Conservation (phyloP, 1,140 invertebrate genomes). For the Acromyrmex charruanus region DNA sequence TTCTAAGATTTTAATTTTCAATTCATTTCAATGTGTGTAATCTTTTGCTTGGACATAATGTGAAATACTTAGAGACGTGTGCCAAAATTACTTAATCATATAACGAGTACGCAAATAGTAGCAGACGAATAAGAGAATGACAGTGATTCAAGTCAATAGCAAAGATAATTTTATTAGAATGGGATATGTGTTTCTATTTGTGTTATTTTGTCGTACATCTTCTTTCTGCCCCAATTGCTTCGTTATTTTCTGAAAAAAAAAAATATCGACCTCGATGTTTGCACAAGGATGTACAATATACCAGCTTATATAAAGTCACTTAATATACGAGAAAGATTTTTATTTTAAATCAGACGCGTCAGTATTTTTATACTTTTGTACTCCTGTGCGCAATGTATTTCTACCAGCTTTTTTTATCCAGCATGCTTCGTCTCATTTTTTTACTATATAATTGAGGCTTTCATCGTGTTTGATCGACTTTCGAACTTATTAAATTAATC, state of each 20-base stretch:
- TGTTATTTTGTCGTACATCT: conserved; percentile 1
- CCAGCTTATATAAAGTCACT: not conserved
- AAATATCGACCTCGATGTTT: not conserved
- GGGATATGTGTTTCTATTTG: conserved; percentile 14
- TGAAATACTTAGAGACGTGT: conserved; percentile 14
- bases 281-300: not conserved
- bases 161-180: conserved; percentile 44
- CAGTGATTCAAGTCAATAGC: conserved; percentile 38
- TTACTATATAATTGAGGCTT: not conserved
- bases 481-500: not conserved
- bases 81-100: conserved; percentile 46
- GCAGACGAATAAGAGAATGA: conserved; percentile 34
- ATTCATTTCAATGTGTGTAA: not conserved
- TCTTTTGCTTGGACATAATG: not conserved
- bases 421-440: conserved; percentile 9
- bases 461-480: not conserved
- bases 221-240: conserved; percentile 17
- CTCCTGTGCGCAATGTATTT: not conserved
- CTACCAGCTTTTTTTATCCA: not conserved
- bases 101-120: conserved; percentile 34
- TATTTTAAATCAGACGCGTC: conserved; percentile 18
- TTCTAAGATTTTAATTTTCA: conserved; percentile 10
- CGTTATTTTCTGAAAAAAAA: conserved; percentile 1
- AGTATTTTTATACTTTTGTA: conserved; percentile 15
- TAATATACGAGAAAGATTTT: conserved; percentile 16